Evolutionary conservation across 2,797 vertebrate genomes (phyloP).

Genomic region (Acipenser transmontanus): DNA sequence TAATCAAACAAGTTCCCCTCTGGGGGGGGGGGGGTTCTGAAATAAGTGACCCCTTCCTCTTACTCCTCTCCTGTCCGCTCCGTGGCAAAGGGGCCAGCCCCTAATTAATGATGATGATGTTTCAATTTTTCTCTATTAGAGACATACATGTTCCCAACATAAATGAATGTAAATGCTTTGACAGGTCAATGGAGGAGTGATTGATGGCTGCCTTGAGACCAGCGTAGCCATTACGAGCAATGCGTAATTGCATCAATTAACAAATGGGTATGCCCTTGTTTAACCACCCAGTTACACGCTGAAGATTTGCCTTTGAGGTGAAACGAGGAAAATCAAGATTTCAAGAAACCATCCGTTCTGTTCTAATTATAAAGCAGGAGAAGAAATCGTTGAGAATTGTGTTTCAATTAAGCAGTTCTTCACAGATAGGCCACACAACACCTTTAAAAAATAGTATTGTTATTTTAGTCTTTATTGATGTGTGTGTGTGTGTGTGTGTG

Average conservation of each 20-base stretch:
- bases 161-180: conserved; percentile 47
- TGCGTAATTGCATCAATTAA: conserved; percentile 86
- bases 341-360: conserved; percentile 44
- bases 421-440: background rate
- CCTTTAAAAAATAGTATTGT: no score
- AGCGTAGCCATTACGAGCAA: conserved; percentile 66
- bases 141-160: conserved; percentile 51
- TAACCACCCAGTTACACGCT: conserved; percentile 61
- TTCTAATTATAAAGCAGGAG: conserved; percentile 61
- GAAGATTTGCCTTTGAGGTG: conserved; percentile 63
- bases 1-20: no score
- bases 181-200: conserved; percentile 73
- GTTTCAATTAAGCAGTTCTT: conserved; percentile 63
- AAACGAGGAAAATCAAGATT: conserved; percentile 43
- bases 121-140: conserved; percentile 57
- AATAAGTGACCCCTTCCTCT: conserved; percentile 22
- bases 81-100: conserved; percentile 51
- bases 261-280: conserved; percentile 77
- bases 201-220: conserved; percentile 71
- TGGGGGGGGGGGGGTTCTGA: no score
- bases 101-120: conserved; percentile 57
- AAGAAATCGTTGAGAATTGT: conserved; percentile 52
- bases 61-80: conserved; percentile 33
- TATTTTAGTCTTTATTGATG: no score
- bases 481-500: no score